phyloP scores from a whole-genome alignment of 2,797 vertebrate species.

The Ispidina picta region DNA sequence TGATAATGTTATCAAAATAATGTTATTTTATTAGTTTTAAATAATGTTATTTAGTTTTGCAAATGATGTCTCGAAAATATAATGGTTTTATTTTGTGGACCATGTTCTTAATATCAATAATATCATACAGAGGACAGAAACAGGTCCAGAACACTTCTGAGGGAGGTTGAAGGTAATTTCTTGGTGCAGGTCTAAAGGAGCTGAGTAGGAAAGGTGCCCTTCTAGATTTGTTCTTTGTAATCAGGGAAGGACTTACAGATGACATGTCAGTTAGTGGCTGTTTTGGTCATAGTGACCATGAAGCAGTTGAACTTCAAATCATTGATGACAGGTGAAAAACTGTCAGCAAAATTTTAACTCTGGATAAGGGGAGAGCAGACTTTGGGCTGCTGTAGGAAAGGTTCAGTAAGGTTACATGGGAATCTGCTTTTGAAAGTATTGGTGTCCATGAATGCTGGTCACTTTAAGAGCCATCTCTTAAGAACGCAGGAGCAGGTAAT shows the following conservation, averaged over 20 bases:
- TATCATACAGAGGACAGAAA: neutral
- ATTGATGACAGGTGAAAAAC: neutral
- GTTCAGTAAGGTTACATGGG: neutral
- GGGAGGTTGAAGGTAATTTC: accelerated
- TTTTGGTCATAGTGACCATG: neutral
- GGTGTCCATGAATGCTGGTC: neutral
- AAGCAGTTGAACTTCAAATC: neutral
- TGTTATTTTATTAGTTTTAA: neutral
- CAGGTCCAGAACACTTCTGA: neutral
- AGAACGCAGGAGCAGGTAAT: neutral
- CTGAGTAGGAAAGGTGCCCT: too few relatives aligned
- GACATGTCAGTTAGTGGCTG: neutral
- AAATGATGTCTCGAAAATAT: neutral
- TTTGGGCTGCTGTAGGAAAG: neutral
- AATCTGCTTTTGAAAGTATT: neutral
- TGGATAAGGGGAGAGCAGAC: neutral
- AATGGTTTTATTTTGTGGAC: neutral
- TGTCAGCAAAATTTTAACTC: neutral
- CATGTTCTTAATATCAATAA: neutral
- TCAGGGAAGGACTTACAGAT: too few relatives aligned
- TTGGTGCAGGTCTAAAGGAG: neutral
- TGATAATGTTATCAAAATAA: neutral
- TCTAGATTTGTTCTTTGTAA: too few relatives aligned
- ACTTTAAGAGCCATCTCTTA: neutral
- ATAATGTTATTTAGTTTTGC: neutral